These are phyloP conservation scores for Upupa epops DNA, from an alignment of 2,113 vertebrate species.

Conservation along the genomic window DNA sequence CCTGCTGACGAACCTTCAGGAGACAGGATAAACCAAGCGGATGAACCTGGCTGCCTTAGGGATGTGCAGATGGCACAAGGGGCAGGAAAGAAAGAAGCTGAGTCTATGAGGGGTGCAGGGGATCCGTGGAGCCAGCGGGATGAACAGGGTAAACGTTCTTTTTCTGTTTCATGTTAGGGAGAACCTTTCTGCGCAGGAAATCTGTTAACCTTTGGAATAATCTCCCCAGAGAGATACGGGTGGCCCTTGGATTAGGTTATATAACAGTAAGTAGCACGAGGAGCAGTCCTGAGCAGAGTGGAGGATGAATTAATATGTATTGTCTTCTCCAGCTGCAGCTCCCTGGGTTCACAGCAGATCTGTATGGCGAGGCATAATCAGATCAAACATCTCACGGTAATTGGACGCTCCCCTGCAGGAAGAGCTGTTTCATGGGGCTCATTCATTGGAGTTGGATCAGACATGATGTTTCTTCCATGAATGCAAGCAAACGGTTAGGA, in stretches of 20 bases:
- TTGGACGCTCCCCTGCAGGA: conserved; percentile 32
- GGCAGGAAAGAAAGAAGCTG: neutral
- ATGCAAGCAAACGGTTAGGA: neutral
- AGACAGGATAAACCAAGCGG: neutral
- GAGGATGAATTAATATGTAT: neutral
- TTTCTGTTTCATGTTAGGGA: neutral
- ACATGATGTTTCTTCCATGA: conserved; percentile 27
- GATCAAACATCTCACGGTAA: conserved; percentile 44
- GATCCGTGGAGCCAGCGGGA: neutral
- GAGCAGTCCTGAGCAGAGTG: neutral
- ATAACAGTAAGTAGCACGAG: neutral
- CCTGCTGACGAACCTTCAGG: neutral
- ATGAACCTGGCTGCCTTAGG: neutral
- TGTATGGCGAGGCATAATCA: conserved; percentile 3
- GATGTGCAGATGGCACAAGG: neutral
- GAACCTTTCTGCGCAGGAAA: conserved; percentile 4
- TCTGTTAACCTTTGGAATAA: conserved; percentile 8
- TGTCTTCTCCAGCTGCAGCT: conserved; percentile 50
- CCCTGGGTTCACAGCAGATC: conserved; percentile 11
- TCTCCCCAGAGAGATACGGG: neutral
- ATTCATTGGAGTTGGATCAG: conserved; percentile 15
- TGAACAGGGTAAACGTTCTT: neutral
- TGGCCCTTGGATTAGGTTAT: neutral
- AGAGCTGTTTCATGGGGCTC: neutral
- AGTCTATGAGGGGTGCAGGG: neutral